Conservation (phyloP, 2,888 invertebrate species). For the Brassicogethes aeneus region DNA sequence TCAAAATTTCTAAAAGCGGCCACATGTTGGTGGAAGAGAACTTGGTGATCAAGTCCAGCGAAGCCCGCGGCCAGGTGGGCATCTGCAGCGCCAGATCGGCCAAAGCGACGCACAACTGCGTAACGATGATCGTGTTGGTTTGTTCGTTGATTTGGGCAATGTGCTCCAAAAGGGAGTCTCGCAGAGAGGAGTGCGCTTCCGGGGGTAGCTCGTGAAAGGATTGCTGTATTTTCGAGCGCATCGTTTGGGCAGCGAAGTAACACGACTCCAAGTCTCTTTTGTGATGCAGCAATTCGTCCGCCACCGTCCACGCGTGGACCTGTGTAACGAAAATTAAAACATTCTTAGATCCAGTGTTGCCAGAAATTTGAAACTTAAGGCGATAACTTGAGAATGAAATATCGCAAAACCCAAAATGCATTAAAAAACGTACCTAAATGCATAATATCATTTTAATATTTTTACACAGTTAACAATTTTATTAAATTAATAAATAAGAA, state of each 20-base stretch:
- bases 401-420: too few species aligned
- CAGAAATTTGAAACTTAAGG: not conserved
- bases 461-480: too few species aligned
- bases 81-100: conserved; percentile 92
- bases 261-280: conserved; percentile 86
- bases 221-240: conserved; percentile 89
- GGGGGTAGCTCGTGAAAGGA: conserved; percentile 86
- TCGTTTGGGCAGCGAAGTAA: conserved; percentile 97
- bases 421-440: too few species aligned
- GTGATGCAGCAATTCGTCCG: conserved; percentile 85
- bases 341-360: conserved; percentile 17
- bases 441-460: too few species aligned
- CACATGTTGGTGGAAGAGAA: conserved; percentile 65
- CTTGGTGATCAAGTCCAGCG: conserved; percentile 72
- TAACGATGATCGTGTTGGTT: conserved; percentile 77
- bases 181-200: conserved; percentile 72
- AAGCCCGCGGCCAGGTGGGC: conserved; percentile 85
- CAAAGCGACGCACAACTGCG: conserved; percentile 85
- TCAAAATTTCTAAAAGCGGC: conserved; percentile 85
- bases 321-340: conserved; percentile 48
- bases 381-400: too few species aligned
- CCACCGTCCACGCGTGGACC: conserved; percentile 96
- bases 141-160: conserved; percentile 70
- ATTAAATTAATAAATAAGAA: too few species aligned
- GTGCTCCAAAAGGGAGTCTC: conserved; percentile 86